phyloP scores from a whole-genome alignment of 2,797 vertebrate species.

The Chanos chanos region DNA sequence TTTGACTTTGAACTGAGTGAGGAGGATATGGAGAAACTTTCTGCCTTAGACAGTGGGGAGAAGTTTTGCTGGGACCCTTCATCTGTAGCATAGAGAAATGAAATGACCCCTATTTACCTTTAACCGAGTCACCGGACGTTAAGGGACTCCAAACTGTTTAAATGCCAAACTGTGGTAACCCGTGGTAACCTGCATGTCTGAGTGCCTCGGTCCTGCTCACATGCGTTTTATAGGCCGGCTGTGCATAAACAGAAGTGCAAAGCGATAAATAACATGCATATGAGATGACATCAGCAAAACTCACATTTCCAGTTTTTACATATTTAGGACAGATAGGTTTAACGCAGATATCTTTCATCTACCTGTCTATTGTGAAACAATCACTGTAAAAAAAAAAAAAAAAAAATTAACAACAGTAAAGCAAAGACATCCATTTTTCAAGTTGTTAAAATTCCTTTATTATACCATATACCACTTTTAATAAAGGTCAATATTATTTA shows the following conservation, averaged over 20 bases:
- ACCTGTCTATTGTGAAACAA: too few species aligned
- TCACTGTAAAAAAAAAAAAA: too few species aligned
- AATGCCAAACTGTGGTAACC: not conserved
- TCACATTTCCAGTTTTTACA: too few species aligned
- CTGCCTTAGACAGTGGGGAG: constrained; percentile 62
- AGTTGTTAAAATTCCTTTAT: not conserved
- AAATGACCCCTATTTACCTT: not conserved
- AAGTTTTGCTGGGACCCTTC: constrained; percentile 76
- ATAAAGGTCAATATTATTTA: not conserved
- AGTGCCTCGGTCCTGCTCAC: not conserved
- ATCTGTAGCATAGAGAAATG: constrained; percentile 56
- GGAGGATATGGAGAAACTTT: constrained; percentile 63
- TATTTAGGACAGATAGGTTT: too few species aligned
- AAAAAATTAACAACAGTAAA: not conserved
- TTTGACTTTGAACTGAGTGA: constrained; percentile 73
- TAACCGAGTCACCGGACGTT: not conserved
- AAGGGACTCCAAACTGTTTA: not conserved
- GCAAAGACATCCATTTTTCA: not conserved
- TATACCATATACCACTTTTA: not conserved
- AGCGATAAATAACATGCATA: too few species aligned
- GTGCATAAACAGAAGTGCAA: too few species aligned
- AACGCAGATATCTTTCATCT: too few species aligned
- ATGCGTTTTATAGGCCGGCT: too few species aligned
- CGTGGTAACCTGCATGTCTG: not conserved
- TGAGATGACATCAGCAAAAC: too few species aligned